phyloP scores from a whole-genome alignment of 2,888 invertebrate species.

The Lepidochitona cinerea region DNA sequence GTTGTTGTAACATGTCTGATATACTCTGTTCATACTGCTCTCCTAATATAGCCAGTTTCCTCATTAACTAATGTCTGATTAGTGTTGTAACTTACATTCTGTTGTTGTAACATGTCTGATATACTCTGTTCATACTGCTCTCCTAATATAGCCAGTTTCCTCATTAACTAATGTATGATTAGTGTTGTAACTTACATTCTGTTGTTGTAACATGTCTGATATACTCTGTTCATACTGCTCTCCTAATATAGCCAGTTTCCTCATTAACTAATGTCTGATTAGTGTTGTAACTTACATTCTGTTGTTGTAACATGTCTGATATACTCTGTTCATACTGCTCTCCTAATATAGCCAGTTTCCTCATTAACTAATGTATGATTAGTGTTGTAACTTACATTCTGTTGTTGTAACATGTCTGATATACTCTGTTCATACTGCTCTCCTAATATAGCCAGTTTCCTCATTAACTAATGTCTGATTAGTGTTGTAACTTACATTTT shows the following conservation, averaged over 20 bases:
- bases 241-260: no score
- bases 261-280: no score
- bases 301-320: no score
- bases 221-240: slow-evolving; percentile 99
- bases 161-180: not conserved
- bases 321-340: no score
- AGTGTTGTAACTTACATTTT: slow-evolving; percentile 75
- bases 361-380: no score
- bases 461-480: no score
- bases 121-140: slow-evolving; percentile 99
- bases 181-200: slow-evolving; percentile 75
- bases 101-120: slow-evolving; percentile 98
- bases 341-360: no score
- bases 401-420: no score
- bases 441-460: no score
- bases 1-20: slow-evolving; percentile 98
- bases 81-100: slow-evolving; percentile 75
- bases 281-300: no score
- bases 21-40: slow-evolving; percentile 99
- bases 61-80: not conserved
- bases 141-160: slow-evolving; percentile 64
- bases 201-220: slow-evolving; percentile 98
- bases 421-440: no score
- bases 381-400: no score
- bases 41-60: slow-evolving; percentile 63